phyloP scores from a whole-genome alignment of 2,797 vertebrate species.

The Muscicapa striata region DNA sequence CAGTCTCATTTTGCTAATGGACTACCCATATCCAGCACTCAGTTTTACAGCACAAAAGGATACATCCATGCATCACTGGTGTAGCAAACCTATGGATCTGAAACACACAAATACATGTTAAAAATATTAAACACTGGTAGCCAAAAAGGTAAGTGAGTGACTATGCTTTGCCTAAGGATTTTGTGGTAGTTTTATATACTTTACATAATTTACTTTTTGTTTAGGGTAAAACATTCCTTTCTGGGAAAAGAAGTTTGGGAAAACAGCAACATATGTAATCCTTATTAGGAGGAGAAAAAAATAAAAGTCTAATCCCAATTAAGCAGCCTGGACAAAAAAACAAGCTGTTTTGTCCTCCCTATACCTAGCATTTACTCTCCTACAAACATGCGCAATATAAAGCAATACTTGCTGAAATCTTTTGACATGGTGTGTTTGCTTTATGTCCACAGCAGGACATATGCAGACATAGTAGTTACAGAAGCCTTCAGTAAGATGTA shows the following conservation, averaged over 20 bases:
- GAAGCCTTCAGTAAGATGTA: background rate
- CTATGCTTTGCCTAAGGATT: background rate
- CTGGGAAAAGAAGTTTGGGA: background rate
- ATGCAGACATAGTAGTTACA: background rate
- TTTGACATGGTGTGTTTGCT: background rate
- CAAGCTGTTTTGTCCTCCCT: background rate
- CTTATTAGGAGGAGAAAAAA: background rate
- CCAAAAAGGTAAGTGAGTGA: background rate
- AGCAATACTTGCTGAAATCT: background rate
- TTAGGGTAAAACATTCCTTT: background rate
- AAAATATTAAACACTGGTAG: background rate
- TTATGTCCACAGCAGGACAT: background rate
- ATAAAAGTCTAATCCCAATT: background rate
- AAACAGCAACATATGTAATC: background rate
- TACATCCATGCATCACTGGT: constrained; percentile 84
- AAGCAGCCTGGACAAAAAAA: background rate
- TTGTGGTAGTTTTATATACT: background rate
- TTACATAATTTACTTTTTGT: background rate
- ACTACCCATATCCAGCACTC: background rate
- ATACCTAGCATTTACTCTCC: background rate
- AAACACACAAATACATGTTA: constrained; percentile 29
- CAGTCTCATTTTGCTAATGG: background rate
- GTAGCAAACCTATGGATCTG: constrained; percentile 84
- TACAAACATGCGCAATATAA: background rate
- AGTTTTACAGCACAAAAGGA: constrained; percentile 66